A percentile compares a stretch with the other conserved stretches of the same genome.
Conservation (phyloP, 1,140 invertebrate genomes). For the Sitophilus oryzae region DNA sequence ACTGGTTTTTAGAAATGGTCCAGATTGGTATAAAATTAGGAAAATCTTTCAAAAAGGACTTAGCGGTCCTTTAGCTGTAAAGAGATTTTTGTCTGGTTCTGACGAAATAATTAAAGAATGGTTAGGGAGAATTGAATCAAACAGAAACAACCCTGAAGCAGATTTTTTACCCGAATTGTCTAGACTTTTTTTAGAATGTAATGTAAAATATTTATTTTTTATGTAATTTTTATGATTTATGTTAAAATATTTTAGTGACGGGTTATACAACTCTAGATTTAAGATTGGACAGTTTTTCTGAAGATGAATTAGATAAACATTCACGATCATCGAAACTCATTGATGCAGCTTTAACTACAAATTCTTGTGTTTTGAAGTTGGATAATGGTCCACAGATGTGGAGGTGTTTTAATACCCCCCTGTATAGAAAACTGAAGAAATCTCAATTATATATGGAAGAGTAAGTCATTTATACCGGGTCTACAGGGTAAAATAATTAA, state of each 20-base stretch:
- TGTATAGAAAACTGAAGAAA: slow-evolving; percentile 62
- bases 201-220: no score
- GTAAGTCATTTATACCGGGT: slow-evolving; percentile 54
- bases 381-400: slow-evolving; percentile 73
- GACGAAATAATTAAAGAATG: slow-evolving; percentile 59
- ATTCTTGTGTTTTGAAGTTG: slow-evolving; percentile 62
- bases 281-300: slow-evolving; percentile 58
- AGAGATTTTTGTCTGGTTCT: slow-evolving; percentile 56
- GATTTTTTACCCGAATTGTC: slow-evolving; percentile 69
- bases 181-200: slow-evolving; percentile 74
- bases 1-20: slow-evolving; percentile 74
- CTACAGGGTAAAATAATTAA: no score
- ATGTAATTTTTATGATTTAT: slow-evolving; percentile 38
- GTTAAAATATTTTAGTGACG: slow-evolving; percentile 53
- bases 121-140: slow-evolving; percentile 38
- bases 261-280: slow-evolving; percentile 62
- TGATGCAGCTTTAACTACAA: slow-evolving; percentile 63
- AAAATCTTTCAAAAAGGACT: slow-evolving; percentile 74
- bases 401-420: slow-evolving; percentile 63
- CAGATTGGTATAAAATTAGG: slow-evolving; percentile 73
- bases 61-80: slow-evolving; percentile 63
- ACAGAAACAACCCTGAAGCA: slow-evolving; percentile 36
- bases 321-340: slow-evolving; percentile 66
- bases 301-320: slow-evolving; percentile 49
- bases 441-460: slow-evolving; percentile 70